Evolutionary conservation across 2,797 vertebrate genomes (phyloP), one percentile per base, ranked within the genome.

Genomic region (Semaprochilodus insignis): DNA sequence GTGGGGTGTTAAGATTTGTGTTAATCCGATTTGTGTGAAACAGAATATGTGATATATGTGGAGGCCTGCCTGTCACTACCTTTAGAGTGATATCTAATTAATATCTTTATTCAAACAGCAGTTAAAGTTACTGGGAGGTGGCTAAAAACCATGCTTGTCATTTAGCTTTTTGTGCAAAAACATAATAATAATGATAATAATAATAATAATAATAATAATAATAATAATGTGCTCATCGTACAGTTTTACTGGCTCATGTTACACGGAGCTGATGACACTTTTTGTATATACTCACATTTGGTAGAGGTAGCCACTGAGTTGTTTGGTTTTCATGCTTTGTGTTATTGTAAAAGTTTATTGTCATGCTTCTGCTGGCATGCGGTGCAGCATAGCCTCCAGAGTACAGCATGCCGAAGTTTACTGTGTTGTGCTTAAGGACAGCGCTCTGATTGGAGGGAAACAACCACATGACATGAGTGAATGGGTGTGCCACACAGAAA

Each of bases 391-490:
- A 96, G 94, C 96, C 96, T 97, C 97, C 97, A 96, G 96, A 97
- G 97, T 96, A 98, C 96, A 99, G 97, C 97, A 99, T 98, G 97
- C 97, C 97, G 97, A 99, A 97, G 96, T 97, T 99, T 97, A 99
- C 97, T 96, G 97, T 99, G 97, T 98, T 97, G 98, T 99, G 98
- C 97, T 99, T 99, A 97, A 99, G 97, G 97, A 97, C 97, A 96
- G 97, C 97, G 95, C 96, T 99, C 98, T 99, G 97, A 99, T 97
- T 98, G 97, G 96, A 98, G 97, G 96, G 96, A 98, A 96, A 98
- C 97, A 97, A 98, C 94, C 96, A 98, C 94, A 96, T 95, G 96
- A 98, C 96, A 98, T 94, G 96, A 92, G 92, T 94, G 93, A 94
- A 88, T 87, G 89, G 81, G 88, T 81, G 83, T 51, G 76, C 81